Evolutionary conservation across 2,888 invertebrate species (phyloP).

Genomic region (Flexamia atlantica): DNA sequence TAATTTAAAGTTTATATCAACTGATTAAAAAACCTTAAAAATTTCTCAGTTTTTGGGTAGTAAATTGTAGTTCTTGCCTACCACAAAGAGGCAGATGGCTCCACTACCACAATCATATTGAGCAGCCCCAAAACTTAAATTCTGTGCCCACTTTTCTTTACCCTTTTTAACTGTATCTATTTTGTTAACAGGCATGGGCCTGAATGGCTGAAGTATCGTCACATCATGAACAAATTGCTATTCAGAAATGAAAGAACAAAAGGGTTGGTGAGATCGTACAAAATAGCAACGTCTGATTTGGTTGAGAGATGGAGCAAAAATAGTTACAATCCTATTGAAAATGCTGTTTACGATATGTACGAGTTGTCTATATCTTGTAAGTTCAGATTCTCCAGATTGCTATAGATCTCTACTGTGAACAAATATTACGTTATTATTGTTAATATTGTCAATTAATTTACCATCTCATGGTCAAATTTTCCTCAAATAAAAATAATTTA

Average conservation of each 20-base stretch:
- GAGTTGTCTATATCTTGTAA: constrained; percentile 88
- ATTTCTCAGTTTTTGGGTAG: too few species aligned
- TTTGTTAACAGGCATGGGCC: constrained; percentile 80
- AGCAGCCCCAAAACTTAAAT: background rate
- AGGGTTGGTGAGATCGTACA: constrained; percentile 79
- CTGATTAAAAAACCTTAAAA: too few species aligned
- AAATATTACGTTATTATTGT: too few species aligned
- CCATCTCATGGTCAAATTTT: too few species aligned
- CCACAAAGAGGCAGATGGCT: background rate
- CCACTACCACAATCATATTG: background rate
- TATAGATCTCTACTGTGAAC: too few species aligned
- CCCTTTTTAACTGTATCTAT: too few species aligned
- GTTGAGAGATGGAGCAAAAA: constrained; percentile 77
- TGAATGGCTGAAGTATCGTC: constrained; percentile 87
- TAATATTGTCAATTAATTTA: too few species aligned
- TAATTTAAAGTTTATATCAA: too few species aligned
- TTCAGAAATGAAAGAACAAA: constrained; percentile 80
- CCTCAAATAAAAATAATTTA: too few species aligned
- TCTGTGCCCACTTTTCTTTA: too few species aligned
- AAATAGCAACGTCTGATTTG: constrained; percentile 78
- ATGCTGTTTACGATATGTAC: constrained; percentile 86
- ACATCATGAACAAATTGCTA: constrained; percentile 85
- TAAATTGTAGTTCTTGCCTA: too few species aligned
- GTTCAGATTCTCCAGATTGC: too few species aligned
- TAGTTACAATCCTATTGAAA: constrained; percentile 74